phyloP scores from a whole-genome alignment of 2,113 vertebrate species.

The Laticauda laticaudata region DNA sequence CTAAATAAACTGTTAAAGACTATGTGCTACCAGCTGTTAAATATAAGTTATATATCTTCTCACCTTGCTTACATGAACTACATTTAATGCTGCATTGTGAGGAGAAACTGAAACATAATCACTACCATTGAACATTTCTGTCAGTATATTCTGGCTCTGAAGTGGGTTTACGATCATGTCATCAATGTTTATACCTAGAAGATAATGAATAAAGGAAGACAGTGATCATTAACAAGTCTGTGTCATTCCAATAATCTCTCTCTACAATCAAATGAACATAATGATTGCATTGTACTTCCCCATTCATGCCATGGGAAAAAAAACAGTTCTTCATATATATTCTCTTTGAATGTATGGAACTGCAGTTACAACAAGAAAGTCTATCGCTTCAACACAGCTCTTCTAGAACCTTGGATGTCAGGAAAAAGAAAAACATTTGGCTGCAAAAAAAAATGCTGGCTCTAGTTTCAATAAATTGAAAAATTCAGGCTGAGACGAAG shows the following conservation, averaged over 20 bases:
- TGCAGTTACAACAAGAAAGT: neutral
- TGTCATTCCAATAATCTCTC: neutral
- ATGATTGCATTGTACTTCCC: neutral
- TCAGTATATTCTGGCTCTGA: slow-evolving; percentile 77
- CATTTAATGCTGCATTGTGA: slow-evolving; percentile 88
- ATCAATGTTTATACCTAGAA: slow-evolving; percentile 76
- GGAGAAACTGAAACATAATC: slow-evolving; percentile 85
- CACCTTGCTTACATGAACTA: slow-evolving; percentile 81
- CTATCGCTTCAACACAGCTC: neutral
- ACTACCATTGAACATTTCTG: slow-evolving; percentile 80
- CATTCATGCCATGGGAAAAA: neutral
- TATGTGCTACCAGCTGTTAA: neutral
- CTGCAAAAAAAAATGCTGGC: neutral
- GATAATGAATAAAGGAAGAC: slow-evolving; percentile 22
- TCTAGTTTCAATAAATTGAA: neutral
- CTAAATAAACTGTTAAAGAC: neutral
- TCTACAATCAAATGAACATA: neutral
- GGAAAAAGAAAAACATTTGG: neutral
- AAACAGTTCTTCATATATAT: neutral
- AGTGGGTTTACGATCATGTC: slow-evolving; percentile 78
- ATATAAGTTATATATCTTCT: neutral
- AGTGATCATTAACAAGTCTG: neutral
- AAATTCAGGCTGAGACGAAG: neutral
- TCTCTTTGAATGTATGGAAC: neutral
- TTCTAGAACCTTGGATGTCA: neutral